A percentile compares a stretch with the other conserved stretches of the same genome.
Evolutionary conservation across 2,797 vertebrate genomes (phyloP).

Genomic region (Echiichthys vipera): DNA sequence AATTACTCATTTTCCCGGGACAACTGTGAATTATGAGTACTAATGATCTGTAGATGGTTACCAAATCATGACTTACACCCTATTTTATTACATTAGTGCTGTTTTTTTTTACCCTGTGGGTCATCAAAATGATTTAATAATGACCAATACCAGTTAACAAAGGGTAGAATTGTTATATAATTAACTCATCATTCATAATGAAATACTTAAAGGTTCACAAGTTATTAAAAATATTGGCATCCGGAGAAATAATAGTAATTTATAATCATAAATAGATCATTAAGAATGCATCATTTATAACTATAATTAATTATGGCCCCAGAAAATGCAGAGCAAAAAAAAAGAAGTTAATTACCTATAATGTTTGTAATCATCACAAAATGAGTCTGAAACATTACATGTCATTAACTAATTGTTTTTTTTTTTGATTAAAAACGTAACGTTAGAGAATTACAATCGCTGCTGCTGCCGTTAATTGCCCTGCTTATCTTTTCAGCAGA

Average conservation of each 20-base stretch:
- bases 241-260: conserved; percentile 40
- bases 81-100: conserved; percentile 26
- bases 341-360: conserved; percentile 3
- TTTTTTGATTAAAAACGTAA: conserved; percentile 8
- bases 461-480: conserved; percentile 8
- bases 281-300: conserved; percentile 21
- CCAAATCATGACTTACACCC: conserved; percentile 38
- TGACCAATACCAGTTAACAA: conserved; percentile 45
- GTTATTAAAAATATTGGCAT: conserved; percentile 52
- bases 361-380: conserved; percentile 21
- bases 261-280: conserved; percentile 24
- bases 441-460: neutral
- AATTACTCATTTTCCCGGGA: conserved; percentile 55
- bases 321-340: conserved; percentile 15
- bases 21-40: conserved; percentile 39
- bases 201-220: conserved; percentile 39
- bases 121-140: conserved; percentile 37
- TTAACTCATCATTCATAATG: conserved; percentile 49
- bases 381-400: conserved; percentile 11
- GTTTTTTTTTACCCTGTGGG: conserved; percentile 24
- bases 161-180: conserved; percentile 47
- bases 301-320: conserved; percentile 6
- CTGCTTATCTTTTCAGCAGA: conserved; percentile 14
- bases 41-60: conserved; percentile 67
- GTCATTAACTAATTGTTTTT: conserved; percentile 21